A percentile compares a stretch with the other conserved stretches of the same genome.
These are phyloP conservation scores for Medauroidea extradentata DNA, from an alignment of 1,140 invertebrate genomes.

Conservation along the genomic window DNA sequence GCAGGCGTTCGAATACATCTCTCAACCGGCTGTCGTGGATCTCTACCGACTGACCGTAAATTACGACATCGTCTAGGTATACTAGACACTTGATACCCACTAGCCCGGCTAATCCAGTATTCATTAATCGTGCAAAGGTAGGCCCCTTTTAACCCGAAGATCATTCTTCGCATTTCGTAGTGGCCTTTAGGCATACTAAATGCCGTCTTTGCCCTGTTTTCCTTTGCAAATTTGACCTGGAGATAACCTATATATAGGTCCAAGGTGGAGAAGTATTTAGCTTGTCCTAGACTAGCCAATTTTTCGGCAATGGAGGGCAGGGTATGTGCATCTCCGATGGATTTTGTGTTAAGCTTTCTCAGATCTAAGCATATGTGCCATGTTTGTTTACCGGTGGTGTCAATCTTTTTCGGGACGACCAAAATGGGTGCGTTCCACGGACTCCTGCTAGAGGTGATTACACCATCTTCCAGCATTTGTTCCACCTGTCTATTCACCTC, in stretches of 20 bases:
- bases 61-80: too few species aligned
- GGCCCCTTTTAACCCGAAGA: conserved; percentile 39
- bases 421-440: too few species aligned
- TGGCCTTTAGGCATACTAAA: conserved; percentile 37
- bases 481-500: too few species aligned
- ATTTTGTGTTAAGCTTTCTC: conserved; percentile 37
- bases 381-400: conserved; percentile 1
- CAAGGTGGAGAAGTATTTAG: conserved; percentile 34
- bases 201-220: conserved; percentile 44
- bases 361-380: conserved; percentile 38
- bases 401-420: conserved; percentile 15
- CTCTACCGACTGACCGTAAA: not conserved
- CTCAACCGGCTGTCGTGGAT: not conserved
- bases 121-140: conserved; percentile 30
- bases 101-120: conserved; percentile 19
- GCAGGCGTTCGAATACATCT: too few species aligned
- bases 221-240: conserved; percentile 12
- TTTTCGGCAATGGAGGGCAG: too few species aligned
- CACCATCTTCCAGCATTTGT: too few species aligned
- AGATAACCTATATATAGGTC: conserved; percentile 39
- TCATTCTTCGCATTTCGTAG: conserved; percentile 34
- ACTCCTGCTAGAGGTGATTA: conserved; percentile 1
- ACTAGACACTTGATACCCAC: too few species aligned
- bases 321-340: conserved; percentile 39
- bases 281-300: conserved; percentile 32